Evolutionary conservation across 2,113 vertebrate species (phyloP), one percentile per base, ranked within the genome.

Genomic region (Theristicus caerulescens): DNA sequence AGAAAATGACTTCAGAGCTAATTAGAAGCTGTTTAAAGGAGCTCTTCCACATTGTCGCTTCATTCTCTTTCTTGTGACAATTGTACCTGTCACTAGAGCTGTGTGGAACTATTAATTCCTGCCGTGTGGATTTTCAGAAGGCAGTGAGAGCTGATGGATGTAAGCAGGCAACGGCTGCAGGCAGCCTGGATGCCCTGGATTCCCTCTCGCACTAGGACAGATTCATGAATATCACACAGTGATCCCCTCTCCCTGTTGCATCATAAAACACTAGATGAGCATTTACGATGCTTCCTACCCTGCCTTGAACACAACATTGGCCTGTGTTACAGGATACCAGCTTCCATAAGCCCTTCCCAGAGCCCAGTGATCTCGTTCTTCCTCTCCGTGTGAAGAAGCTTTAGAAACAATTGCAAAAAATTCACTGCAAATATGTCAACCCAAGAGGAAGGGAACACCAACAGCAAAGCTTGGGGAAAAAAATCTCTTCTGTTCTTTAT

Each of bases 21-120:
- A 97, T 98, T 97, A 97, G 97, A 96, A 91, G 86, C 93, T 95
- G 88, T 87, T 96, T 94, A 96, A 97, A 96, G 78, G 47, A 95
- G 82, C 87, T 95, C 58, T 94, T 97, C 95, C 94, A 85, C 95
- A 77, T 67, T 94, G 95, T 93, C 17, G 5, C 82, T 94, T 85
- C 49, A 0, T 93, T 96, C 91, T 44, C 51, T 95, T 96, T 93
- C 97, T 93, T 93, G 80, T 54, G 76, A 97, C 97, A 97, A 94
- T 87, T 96, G 96, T 90, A 96, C 87, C 91, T 97, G 97, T 97
- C 96, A 95, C 72, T 58, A 77, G 81, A 94, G 73, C 90, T 91
- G 52, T n/a, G 81, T 88, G 85, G 84, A 96, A 61, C 79, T 85
- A 90, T 97, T 94, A 89, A 93, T 93, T 97, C 80, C 81, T 3